Base-by-base conservation (phyloP, 2,113 vertebrate genomes). In the Marmota monax region DNA sequence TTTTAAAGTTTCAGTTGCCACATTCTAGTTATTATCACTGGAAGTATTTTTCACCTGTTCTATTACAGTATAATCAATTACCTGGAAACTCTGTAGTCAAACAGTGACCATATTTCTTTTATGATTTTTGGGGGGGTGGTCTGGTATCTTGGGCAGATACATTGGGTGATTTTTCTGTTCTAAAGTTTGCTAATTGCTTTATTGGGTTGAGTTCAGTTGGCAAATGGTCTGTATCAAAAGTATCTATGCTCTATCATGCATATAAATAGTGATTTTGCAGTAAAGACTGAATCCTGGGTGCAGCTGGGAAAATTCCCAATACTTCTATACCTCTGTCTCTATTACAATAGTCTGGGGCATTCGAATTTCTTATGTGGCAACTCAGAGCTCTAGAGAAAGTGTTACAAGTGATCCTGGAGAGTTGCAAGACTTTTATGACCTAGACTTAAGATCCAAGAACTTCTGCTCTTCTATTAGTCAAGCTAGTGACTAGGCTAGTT, bases 1-100 rank as follows among this genome's bases (percentile, higher is more conserved):
- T 78, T 95, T 88, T 37, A 92, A 48, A 58, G 69, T 79, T 96
- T 63, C 37, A 90, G 13, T 82, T 67, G n/a, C 17, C 16, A 22
- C 14, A 1, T 16, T 14, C 13, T 1, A 23, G 22, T 61, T 76
- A 80, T 88, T 94, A 84, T 72, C 27, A 20, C 20, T 90, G 25
- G 53, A 90, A 87, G 42, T n/a, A 61, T n/a, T 90, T 93, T 45
- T 14, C 2, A 39, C 65, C 42, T 63, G 0, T 96, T 69, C 51
- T 72, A 32, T 78, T 86, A 4, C n/a, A 67, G 0, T 84, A 32
- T n/a, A 88, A 72, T 4, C 61, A 79, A 65, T 93, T 92, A 88
- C 12, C 67, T 92, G 25, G 39, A 90, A 84, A 84, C 1, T 63
- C 23, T 25, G 34, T 73, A 77, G 29, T 7, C 73, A 80, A 89